Percentiles rank a stretch among this genome's conserved stretches.
These are phyloP conservation scores for Cetonia aurata DNA, from an alignment of 2,888 invertebrate genomes.

Conservation along the genomic window DNA sequence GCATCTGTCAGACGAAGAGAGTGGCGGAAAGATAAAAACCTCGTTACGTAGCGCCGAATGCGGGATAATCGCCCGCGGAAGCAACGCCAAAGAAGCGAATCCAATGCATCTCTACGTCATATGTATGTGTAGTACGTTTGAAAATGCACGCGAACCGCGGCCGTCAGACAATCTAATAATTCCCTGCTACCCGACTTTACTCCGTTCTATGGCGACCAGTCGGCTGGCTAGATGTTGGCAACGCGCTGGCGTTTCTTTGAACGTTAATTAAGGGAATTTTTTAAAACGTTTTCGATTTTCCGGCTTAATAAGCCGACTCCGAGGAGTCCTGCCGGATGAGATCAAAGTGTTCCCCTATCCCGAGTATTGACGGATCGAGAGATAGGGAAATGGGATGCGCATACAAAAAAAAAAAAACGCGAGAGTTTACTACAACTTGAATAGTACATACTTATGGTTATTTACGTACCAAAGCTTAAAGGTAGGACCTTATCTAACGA, in stretches of 20 bases:
- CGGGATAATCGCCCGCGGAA: constrained; percentile 13
- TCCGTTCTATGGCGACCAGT: neutral
- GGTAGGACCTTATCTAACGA: too few relatives aligned
- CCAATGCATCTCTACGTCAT: neutral
- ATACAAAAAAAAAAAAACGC: too few relatives aligned
- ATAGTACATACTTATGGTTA: too few relatives aligned
- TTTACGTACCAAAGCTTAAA: too few relatives aligned
- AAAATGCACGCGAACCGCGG: constrained; percentile 13
- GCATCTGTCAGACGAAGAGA: constrained; percentile 10
- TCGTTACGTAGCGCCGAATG: constrained; percentile 11
- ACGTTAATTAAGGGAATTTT: constrained; percentile 24
- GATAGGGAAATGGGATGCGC: too few relatives aligned
- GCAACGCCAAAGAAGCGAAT: neutral
- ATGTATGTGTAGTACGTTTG: neutral
- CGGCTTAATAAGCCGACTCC: constrained; percentile 22
- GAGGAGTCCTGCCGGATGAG: neutral
- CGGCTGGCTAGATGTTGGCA: neutral
- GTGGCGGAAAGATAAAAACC: constrained; percentile 9
- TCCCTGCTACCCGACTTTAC: too few relatives aligned
- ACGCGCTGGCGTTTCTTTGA: constrained; percentile 15
- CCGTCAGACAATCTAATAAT: constrained; percentile 16
- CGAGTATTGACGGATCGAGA: too few relatives aligned
- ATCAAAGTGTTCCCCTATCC: too few relatives aligned
- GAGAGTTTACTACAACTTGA: too few relatives aligned
- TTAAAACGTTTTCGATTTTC: constrained; percentile 28